phyloP scores from a whole-genome alignment of 2,888 invertebrate species.

The Epicampocera succincta region DNA sequence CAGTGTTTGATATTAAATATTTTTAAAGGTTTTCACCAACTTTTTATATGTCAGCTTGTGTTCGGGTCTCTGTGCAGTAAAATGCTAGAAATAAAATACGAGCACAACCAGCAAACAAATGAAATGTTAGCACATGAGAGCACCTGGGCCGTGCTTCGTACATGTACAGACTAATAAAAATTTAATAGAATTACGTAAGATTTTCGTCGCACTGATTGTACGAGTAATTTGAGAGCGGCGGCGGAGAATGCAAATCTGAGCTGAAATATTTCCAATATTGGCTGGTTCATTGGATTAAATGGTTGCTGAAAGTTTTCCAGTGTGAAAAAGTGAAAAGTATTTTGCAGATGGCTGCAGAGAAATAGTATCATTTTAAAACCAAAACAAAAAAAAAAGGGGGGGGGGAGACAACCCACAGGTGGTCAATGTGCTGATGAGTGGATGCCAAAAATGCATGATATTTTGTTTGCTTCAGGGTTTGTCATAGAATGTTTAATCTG shows the following conservation, averaged over 20 bases:
- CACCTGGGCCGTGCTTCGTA: conserved; percentile 24
- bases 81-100: conserved; percentile 14
- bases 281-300: conserved; percentile 3
- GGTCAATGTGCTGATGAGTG: conserved; percentile 9
- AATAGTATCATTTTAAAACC: background rate
- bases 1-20: conserved; percentile 35
- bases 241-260: conserved; percentile 5
- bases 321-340: conserved; percentile 31
- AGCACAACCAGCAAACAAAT: background rate
- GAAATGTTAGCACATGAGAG: conserved; percentile 31
- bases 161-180: background rate
- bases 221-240: conserved; percentile 39
- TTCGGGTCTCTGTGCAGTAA: conserved; percentile 24
- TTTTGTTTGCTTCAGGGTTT: too few relatives aligned
- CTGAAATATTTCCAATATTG: conserved; percentile 15
- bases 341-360: background rate
- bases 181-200: conserved; percentile 50
- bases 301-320: conserved; percentile 5
- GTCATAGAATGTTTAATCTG: too few relatives aligned
- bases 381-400: background rate
- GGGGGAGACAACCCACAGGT: conserved; percentile 8
- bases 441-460: too few relatives aligned
- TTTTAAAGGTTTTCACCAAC: background rate
- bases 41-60: conserved; percentile 24
- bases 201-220: conserved; percentile 16